Conservation (phyloP, 1,140 invertebrate genomes). For the Matsumurasca onukii region DNA sequence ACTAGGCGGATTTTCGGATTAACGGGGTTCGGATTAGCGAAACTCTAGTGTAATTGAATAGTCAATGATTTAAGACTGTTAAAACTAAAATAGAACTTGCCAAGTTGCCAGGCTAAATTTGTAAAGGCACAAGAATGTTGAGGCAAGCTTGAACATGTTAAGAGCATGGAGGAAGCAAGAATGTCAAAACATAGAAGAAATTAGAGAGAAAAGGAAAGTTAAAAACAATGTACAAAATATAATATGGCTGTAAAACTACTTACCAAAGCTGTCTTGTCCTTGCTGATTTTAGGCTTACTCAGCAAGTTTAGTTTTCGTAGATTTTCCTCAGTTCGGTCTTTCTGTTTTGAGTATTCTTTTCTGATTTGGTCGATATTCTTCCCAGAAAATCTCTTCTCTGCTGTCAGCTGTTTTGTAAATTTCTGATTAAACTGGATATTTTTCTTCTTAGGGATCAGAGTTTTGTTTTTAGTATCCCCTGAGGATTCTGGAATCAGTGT, state of each 20-base stretch:
- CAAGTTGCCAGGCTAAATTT: neutral
- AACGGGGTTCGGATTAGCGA: no score
- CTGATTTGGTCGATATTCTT: conserved; percentile 30
- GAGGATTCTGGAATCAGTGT: no score
- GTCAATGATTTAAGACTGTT: neutral
- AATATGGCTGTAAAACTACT: conserved; percentile 20
- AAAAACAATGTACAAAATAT: neutral
- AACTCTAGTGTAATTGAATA: no score
- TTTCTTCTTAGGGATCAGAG: no score
- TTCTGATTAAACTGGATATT: no score
- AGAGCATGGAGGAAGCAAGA: neutral
- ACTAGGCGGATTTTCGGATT: no score
- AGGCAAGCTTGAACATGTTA: neutral
- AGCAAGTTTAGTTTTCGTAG: conserved; percentile 24
- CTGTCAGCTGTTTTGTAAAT: neutral
- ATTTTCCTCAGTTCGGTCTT: conserved; percentile 29
- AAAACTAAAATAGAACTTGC: neutral
- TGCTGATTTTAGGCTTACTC: conserved; percentile 21
- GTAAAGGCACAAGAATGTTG: neutral
- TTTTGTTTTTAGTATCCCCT: no score
- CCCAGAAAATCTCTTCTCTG: neutral
- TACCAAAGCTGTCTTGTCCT: conserved; percentile 30
- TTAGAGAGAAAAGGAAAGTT: neutral
- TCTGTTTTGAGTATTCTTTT: conserved; percentile 27
- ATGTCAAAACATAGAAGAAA: neutral